A percentile compares a stretch with the other conserved stretches of the same genome.
phyloP scores from a whole-genome alignment of 2,113 vertebrate species.

The Calidris pugnax region DNA sequence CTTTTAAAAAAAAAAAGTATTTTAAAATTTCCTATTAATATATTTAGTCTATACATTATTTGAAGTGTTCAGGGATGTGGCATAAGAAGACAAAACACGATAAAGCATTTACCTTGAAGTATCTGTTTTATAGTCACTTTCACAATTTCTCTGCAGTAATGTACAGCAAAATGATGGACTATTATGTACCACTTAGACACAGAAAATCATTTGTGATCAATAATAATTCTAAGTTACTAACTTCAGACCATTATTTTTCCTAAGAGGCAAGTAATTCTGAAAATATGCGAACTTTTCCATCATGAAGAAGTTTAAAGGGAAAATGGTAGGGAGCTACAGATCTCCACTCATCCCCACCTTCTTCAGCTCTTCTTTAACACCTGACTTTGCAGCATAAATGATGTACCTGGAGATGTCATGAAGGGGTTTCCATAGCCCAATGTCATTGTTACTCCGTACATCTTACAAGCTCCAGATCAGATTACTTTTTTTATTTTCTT shows the following conservation, averaged over 20 bases:
- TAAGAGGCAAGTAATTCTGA: slow-evolving; percentile 43
- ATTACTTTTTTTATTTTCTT: neutral
- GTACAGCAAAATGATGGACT: slow-evolving; percentile 28
- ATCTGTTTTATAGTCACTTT: slow-evolving; percentile 45
- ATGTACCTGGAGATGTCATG: neutral
- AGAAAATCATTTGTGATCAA: slow-evolving; percentile 58
- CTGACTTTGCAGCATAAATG: neutral
- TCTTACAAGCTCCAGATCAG: neutral
- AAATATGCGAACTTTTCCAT: slow-evolving; percentile 22
- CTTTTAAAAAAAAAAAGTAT: slow-evolving; percentile 57
- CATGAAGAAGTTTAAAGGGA: neutral
- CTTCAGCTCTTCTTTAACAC: neutral
- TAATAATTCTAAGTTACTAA: slow-evolving; percentile 61
- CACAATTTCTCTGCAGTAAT: neutral
- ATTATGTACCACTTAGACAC: slow-evolving; percentile 32
- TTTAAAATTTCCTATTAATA: slow-evolving; percentile 73
- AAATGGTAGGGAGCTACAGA: neutral
- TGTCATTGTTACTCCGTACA: fast-evolving
- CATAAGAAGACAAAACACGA: slow-evolving; percentile 9
- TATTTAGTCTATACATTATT: slow-evolving; percentile 63
- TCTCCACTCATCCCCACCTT: neutral
- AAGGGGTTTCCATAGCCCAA: neutral
- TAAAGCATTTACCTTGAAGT: neutral
- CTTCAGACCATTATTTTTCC: slow-evolving; percentile 39
- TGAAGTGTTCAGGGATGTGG: slow-evolving; percentile 49